Evolutionary conservation across 2,797 vertebrate genomes (phyloP).

Genomic region (Mico argentatus): DNA sequence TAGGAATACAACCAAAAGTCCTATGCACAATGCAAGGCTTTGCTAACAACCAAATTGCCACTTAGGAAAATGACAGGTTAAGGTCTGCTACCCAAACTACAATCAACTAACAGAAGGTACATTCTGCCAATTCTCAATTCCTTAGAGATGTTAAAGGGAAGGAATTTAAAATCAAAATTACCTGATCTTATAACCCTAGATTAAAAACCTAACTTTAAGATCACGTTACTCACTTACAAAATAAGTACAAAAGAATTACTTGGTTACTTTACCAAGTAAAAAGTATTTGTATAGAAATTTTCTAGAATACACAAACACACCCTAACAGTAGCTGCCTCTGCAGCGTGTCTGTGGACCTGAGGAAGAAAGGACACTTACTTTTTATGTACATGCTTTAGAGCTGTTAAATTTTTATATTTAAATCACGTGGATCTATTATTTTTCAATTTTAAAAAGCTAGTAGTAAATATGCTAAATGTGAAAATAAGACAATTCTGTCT

Average conservation of each 20-base stretch:
- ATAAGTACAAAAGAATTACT: background rate
- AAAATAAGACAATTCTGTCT: background rate
- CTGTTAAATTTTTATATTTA: slow-evolving; percentile 19
- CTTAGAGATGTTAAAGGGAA: background rate
- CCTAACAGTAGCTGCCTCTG: background rate
- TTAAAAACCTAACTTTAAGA: slow-evolving; percentile 5
- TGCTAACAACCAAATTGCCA: slow-evolving; percentile 1
- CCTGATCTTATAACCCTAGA: background rate
- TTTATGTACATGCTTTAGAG: background rate
- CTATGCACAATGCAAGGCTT: background rate
- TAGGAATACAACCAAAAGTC: slow-evolving; percentile 5
- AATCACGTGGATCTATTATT: background rate
- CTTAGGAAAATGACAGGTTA: background rate
- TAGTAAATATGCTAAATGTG: background rate
- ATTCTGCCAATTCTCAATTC: background rate
- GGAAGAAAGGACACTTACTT: background rate
- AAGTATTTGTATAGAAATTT: background rate
- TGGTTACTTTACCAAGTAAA: background rate
- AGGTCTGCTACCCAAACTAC: background rate
- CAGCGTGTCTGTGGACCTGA: background rate
- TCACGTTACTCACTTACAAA: background rate
- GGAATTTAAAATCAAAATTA: background rate
- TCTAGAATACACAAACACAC: background rate
- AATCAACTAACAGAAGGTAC: background rate
- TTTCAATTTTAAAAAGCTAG: slow-evolving; percentile 18